Evolutionary conservation across 2,888 invertebrate genomes (phyloP).

Genomic region (Nemurella pictetii): DNA sequence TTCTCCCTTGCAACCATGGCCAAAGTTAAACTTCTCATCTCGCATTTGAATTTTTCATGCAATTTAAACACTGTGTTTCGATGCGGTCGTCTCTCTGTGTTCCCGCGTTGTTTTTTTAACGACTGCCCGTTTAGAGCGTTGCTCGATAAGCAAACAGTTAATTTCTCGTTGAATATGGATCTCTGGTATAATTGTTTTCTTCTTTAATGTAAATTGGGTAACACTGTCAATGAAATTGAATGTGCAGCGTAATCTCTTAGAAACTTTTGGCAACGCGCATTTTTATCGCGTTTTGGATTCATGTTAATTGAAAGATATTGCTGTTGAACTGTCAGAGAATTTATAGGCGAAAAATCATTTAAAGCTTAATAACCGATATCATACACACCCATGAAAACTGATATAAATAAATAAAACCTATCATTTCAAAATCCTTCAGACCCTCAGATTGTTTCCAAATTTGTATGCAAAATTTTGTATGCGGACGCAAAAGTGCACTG

Average conservation of each 20-base stretch:
- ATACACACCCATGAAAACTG: too few relatives aligned
- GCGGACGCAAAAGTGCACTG: too few relatives aligned
- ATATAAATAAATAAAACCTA: too few relatives aligned
- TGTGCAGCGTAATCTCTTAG: background rate
- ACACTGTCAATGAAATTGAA: background rate
- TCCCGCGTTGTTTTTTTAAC: background rate
- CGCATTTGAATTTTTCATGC: background rate
- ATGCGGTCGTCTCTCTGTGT: background rate
- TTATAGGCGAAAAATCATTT: too few relatives aligned
- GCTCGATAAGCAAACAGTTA: background rate
- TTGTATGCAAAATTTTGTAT: too few relatives aligned
- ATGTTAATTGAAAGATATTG: too few relatives aligned
- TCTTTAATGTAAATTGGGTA: background rate
- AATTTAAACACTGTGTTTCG: background rate
- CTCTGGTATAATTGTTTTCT: background rate
- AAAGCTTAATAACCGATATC: too few relatives aligned
- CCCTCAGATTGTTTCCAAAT: too few relatives aligned
- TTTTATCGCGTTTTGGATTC: too few relatives aligned
- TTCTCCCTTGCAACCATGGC: background rate
- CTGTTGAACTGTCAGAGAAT: too few relatives aligned
- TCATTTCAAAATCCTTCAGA: too few relatives aligned
- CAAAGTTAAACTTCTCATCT: background rate
- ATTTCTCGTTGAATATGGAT: background rate
- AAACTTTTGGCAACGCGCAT: background rate
- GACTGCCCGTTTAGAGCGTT: background rate